These are phyloP conservation scores for Pachyrhynchus sulphureomaculatus DNA, from an alignment of 1,140 invertebrate species.

Conservation along the genomic window DNA sequence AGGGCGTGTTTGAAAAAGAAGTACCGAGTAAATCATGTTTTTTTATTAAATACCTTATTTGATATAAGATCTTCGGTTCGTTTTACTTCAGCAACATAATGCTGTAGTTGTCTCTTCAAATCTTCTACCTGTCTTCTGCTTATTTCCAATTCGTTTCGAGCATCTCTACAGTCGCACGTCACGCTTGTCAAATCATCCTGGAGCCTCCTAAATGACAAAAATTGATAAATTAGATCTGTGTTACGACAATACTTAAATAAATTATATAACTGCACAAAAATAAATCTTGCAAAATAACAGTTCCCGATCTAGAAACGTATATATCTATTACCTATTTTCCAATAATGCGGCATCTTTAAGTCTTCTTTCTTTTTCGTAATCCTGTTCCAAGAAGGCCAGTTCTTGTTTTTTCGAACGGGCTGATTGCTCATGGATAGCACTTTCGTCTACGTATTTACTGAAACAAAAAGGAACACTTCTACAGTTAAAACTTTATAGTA, in stretches of 20 bases:
- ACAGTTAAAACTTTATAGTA: too few relatives aligned
- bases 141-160: constrained; percentile 62
- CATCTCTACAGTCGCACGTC: constrained; percentile 54
- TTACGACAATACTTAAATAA: too few relatives aligned
- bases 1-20: too few relatives aligned
- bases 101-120: constrained; percentile 68
- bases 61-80: constrained; percentile 67
- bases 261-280: not conserved
- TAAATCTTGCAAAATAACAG: not conserved
- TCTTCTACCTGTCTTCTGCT: constrained; percentile 64
- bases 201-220: constrained; percentile 52
- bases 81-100: constrained; percentile 70
- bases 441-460: constrained; percentile 31
- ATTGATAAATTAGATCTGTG: too few relatives aligned
- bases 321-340: constrained; percentile 29
- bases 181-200: constrained; percentile 63
- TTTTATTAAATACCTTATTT: constrained; percentile 62
- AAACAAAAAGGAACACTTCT: constrained; percentile 25
- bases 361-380: constrained; percentile 29
- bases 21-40: too few relatives aligned
- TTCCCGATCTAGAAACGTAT: not conserved
- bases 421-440: constrained; percentile 18
- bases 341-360: constrained; percentile 31
- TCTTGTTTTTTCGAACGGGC: constrained; percentile 28
- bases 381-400: constrained; percentile 19